Conservation (phyloP, 2,113 vertebrate species). For the Eleginops maclovinus region DNA sequence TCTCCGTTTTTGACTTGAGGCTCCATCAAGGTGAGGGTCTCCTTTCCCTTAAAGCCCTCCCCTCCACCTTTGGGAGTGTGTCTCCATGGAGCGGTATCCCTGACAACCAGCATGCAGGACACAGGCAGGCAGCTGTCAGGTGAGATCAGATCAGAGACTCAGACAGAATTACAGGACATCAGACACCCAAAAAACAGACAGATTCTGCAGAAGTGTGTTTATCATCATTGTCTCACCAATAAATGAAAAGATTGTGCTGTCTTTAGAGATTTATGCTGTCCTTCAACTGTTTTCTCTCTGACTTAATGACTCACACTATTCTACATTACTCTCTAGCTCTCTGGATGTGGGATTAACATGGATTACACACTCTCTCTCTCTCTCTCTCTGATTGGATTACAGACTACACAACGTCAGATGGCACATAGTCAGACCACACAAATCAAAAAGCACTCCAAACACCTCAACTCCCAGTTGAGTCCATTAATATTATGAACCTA, state of each 20-base stretch:
- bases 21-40: constrained; percentile 67
- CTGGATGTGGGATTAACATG: constrained; percentile 78
- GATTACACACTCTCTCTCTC: constrained; percentile 78
- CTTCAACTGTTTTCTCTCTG: constrained; percentile 51
- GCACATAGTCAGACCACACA: constrained; percentile 57
- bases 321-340: constrained; percentile 49
- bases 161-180: constrained; percentile 66
- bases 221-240: constrained; percentile 24
- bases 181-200: constrained; percentile 14
- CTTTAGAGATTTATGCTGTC: constrained; percentile 58
- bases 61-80: constrained; percentile 40
- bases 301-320: constrained; percentile 43
- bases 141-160: constrained; percentile 70
- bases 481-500: not conserved
- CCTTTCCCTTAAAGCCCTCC: constrained; percentile 51
- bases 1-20: constrained; percentile 21
- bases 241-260: constrained; percentile 31
- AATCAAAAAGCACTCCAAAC: constrained; percentile 68
- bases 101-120: constrained; percentile 72
- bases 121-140: constrained; percentile 79
- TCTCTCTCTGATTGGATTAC: constrained; percentile 82
- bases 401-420: constrained; percentile 67
- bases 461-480: not conserved
- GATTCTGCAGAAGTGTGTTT: not conserved
- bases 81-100: constrained; percentile 76